Evolutionary conservation across 2,888 invertebrate species (phyloP), one percentile per base, ranked within the genome.

Genomic region (Eilema depressum): DNA sequence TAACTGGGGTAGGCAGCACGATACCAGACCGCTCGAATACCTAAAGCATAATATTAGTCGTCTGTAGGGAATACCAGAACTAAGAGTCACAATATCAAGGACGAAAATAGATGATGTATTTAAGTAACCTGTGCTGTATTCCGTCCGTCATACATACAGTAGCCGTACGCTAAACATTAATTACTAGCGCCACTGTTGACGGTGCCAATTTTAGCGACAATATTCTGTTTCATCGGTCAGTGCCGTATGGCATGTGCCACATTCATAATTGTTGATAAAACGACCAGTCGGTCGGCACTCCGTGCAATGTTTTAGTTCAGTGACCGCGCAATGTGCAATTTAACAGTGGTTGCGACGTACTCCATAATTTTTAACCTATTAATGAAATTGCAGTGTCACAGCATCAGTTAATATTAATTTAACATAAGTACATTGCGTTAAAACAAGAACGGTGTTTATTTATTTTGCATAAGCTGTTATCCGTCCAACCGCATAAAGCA

Each of bases 271-370:
- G 86, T 87, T 81, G 81, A 74, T 76, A 69, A 62, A 73, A 75
- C 73, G 68, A 66, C 69, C 76, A 81, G 70, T 81, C 71, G 65
- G 61, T 74, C 62, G 63, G 66, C 53, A 75, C 68, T 74, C 62
- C 59, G 68, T 83, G 84, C 84, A 85, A 89, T 90, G 89, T 88
- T 91, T 90, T 89, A 88, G 91, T 89, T 88, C 89, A 89, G 82
- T 89, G 89, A 86, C 88, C 89, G 85, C 87, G 88, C 87, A 86
- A 76, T 89, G 79, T 90, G 85, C 86, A 90, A 91, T 92, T 91
- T 89, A 80, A 85, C 79, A 85, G 76, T 73, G 75, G 75, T 79
- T 81, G 85, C 82, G 80, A 80, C 75, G 76, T 66, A 79, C 79
- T 75, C 78, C 77, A 83, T 83, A 77, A 82, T 85, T 86, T 77